Evolutionary conservation across 2,797 vertebrate species (phyloP).

Genomic region (Streptopelia turtur): DNA sequence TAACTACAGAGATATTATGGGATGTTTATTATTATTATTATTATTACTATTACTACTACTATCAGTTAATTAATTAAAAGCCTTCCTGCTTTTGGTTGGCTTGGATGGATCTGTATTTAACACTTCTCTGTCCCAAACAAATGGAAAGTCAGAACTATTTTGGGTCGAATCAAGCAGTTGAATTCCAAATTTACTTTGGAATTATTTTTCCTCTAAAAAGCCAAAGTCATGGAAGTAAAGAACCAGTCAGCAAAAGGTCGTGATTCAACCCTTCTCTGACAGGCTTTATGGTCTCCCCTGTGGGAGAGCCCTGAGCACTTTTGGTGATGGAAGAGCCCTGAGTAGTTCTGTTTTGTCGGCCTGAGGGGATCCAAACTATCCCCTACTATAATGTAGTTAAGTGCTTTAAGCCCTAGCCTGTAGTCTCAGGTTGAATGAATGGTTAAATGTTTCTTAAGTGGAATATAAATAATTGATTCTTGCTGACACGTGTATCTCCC

Average conservation of each 20-base stretch:
- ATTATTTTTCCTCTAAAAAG: neutral
- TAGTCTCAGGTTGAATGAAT: neutral
- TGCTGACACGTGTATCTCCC: neutral
- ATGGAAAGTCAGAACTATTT: neutral
- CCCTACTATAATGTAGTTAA: neutral
- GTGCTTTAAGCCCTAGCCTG: neutral
- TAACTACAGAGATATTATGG: accelerated
- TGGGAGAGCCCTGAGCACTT: neutral
- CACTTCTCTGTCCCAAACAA: neutral
- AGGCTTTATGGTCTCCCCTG: neutral
- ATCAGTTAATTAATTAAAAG: neutral
- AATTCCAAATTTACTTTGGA: neutral
- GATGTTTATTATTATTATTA: accelerated
- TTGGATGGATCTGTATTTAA: neutral
- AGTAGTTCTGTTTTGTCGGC: neutral
- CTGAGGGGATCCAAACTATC: neutral
- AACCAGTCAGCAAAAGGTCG: neutral
- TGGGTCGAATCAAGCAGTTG: neutral
- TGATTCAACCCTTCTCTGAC: neutral
- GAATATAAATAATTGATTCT: neutral
- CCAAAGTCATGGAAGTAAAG: neutral
- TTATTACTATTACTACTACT: neutral
- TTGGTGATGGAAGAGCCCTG: neutral
- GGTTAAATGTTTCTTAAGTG: neutral
- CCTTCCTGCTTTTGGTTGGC: neutral